Evolutionary conservation across 2,113 vertebrate species (phyloP), one percentile per base, ranked within the genome.

Genomic region (Chaenogobius annularis): DNA sequence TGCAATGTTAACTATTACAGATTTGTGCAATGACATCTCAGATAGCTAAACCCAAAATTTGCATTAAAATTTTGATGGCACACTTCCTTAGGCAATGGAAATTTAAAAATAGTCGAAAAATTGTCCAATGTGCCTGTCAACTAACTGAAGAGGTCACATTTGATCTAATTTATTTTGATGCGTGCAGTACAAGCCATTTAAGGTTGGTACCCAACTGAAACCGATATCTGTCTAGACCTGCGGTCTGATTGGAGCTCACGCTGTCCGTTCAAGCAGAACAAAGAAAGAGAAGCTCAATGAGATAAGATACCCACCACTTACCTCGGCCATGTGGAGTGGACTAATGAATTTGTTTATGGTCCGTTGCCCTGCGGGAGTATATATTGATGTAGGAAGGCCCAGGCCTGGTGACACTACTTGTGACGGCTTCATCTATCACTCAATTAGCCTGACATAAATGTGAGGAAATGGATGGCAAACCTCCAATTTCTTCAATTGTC

Each of bases 291-390:
- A 61, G 26, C 73, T 80, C 72, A 79, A 56, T 81, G 66, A 78
- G 52, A 73, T 55, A 78, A 78, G 80, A 54, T 10, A 50, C 46
- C 73, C 62, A 70, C 70, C 66, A 69, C 46, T 81, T 85, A 83
- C 55, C 9, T 23, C 63, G 72, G 75, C 72, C 84, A 74, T 46
- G 1, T 22, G 75, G 40, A 65, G 64, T 78, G 40, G 73, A 76
- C 79, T 84, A 83, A 88, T 89, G 74, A 85, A 85, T 89, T 80
- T 81, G 70, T 87, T 85, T 84, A 84, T 84, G 55, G 71, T 82
- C 69, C 35, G 48, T 69, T 75, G 63, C 58, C 81, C 69, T 68
- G 10, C 73, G 73, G 77, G 50, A 86, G 20, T 0, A 5, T 73
- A 87, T 69, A 26, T 58, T 78, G 78, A 87, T 73, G 37, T 40